Evolutionary conservation across 1,140 invertebrate species (phyloP), one percentile per base, ranked within the genome.

Genomic region (Tetramorium simillimum): DNA sequence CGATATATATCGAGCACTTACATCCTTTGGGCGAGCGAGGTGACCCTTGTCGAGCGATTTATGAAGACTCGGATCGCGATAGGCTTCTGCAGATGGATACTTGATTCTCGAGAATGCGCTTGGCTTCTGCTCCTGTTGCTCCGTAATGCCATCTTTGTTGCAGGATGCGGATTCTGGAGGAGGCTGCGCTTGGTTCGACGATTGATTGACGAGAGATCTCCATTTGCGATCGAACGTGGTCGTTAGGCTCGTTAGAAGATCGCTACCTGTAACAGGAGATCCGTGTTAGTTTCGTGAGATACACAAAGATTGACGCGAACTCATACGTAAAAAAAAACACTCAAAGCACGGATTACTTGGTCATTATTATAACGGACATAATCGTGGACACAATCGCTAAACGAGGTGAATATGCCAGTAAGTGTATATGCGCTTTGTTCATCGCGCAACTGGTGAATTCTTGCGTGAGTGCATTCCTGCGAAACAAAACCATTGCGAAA

Each of bases 211-310:
- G 62, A 97, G 91, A 21, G 96, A 96, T 62, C 96, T 96, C 92
- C 97, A 95, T 94, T 98, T 98, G 85, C 97, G 96, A 92, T 98
- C 97, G 90, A 97, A 96, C 4, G 97, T 97, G 72, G 97, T 96
- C 16, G 97, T 98, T 65, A 98, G 96, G 67, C 97, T 97, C 56
- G 96, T 96, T 81, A 97, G 93, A 60, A 97, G 94, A 93, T 97
- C 97, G 87, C 96, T 96, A 91, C 97, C 97, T 96, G 92, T n/a
- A 95, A 95, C 89, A 89, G 87, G 92, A 92, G 53, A 53, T 33
- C 28, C 4, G 14, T 10, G 40, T 87, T 21, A 21, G 21, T 84
- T 10, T n/a, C 12, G 40, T 6, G 28, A 10, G 18, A 33, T 24
- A 5, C 40, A 28, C 14, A 7, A 33, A 65, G 6, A 18, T 63